phyloP scores from a whole-genome alignment of 2,113 vertebrate species.

The Ophthalmolycus amberensis region DNA sequence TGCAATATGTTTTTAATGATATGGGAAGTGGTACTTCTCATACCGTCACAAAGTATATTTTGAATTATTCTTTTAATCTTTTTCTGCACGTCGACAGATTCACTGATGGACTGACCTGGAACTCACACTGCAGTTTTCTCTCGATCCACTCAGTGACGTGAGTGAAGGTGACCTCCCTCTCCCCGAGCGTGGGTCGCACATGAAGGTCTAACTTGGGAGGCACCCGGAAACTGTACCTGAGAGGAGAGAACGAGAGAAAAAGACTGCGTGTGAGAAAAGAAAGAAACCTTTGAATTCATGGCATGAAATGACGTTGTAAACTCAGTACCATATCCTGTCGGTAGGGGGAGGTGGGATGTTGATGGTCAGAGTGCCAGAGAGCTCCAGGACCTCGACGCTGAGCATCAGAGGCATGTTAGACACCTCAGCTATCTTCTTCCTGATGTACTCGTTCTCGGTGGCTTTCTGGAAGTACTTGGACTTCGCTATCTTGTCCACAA shows the following conservation, averaged over 20 bases:
- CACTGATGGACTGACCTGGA: constrained; percentile 83
- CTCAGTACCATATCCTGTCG: constrained; percentile 81
- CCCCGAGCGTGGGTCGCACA: constrained; percentile 87
- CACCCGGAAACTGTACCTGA: constrained; percentile 89
- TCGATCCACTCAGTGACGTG: constrained; percentile 90
- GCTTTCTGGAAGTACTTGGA: constrained; percentile 92
- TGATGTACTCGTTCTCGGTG: constrained; percentile 90
- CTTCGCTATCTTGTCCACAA: constrained; percentile 90
- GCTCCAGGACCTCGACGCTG: constrained; percentile 88
- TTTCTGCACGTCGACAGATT: too few species aligned
- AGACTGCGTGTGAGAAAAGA: not conserved
- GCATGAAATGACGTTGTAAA: not conserved
- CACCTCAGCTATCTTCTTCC: constrained; percentile 90
- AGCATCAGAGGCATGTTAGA: constrained; percentile 89
- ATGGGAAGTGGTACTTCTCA: not conserved
- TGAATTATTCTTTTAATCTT: not conserved
- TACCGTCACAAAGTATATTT: not conserved
- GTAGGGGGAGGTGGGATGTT: constrained; percentile 90
- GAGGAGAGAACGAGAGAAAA: not conserved
- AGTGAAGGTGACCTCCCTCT: constrained; percentile 88
- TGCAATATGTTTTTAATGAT: not conserved
- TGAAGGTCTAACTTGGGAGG: constrained; percentile 88
- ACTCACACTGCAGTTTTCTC: constrained; percentile 88
- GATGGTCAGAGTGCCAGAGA: constrained; percentile 85
- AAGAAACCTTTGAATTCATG: not conserved